Evolutionary conservation across 2,797 vertebrate species (phyloP).

Genomic region (Linurgus olivaceus): DNA sequence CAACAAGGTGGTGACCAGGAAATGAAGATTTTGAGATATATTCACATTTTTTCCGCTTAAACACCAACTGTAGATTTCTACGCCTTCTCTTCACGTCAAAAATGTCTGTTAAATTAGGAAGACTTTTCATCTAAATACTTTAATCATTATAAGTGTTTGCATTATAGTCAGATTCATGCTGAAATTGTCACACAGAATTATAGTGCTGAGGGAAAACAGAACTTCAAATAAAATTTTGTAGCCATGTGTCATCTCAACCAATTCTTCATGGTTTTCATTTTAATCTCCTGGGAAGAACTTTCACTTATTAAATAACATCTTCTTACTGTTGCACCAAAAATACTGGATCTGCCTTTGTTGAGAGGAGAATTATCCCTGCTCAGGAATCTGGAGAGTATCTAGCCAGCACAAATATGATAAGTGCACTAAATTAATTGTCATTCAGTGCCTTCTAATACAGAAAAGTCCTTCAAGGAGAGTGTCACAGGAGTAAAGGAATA

Average conservation of each 20-base stretch:
- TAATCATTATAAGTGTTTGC: background rate
- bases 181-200: background rate
- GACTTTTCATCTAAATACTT: conserved; percentile 7
- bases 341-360: background rate
- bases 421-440: conserved; percentile 32
- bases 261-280: background rate
- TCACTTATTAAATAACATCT: background rate
- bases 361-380: background rate
- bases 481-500: conserved; percentile 5
- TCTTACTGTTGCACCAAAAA: background rate
- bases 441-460: background rate
- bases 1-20: background rate
- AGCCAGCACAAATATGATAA: background rate
- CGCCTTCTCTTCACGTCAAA: background rate
- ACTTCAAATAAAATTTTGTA: background rate
- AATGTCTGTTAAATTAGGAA: background rate
- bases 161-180: background rate
- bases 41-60: background rate
- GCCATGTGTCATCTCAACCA: background rate
- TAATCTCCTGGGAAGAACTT: background rate
- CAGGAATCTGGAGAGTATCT: conserved; percentile 1
- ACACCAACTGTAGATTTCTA: background rate
- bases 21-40: background rate
- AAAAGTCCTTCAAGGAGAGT: conserved; percentile 29
- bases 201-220: background rate